Evolutionary conservation across 2,797 vertebrate species (phyloP), one percentile per base, ranked within the genome.

Genomic region (Neostethus bicornis): DNA sequence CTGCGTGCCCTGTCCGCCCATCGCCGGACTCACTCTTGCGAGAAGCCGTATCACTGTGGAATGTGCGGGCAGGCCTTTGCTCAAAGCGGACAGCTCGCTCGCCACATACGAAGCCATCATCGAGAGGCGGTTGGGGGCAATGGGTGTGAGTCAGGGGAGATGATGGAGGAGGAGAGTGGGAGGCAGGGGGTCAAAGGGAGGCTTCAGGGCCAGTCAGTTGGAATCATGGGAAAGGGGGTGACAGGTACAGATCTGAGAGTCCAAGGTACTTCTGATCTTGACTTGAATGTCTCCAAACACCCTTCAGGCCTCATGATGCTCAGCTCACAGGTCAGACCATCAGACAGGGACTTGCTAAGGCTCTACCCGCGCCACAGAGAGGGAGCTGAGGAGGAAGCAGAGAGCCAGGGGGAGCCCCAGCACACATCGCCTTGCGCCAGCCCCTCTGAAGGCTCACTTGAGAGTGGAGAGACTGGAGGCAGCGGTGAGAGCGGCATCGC

Each of bases 401-500:
- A 91, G 53, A 85, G 19, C 2, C 90, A 79, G 9, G 87, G 59
- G 2, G 91, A 92, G 50, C 82, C 85, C 12, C 90, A 73, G 50
- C 88, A 89, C 54, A 61, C 88, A 12, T 91, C 92, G 0, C 92
- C 92, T n/a, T 92, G 90, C 1, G 90, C 90, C 72, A 93, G 90
- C 83, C 90, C 91, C 19, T 93, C 92, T 0, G 92, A 92, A 50
- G 91, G 90, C 58, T 93, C 92, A 0, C 79, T 93, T 31, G 92
- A 93, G 80, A 93, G 91, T 2, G 91, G 92, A 8, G 91, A 93
- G 7, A 93, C 91, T 0, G 92, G 90, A 0, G 90, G 93, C 29
- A 91, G 92, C 0, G 93, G 92, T 0, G 93, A 94, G 68, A 92
- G 94, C 3, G 94, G 93, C 0, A 94, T 94, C 4, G 94, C 93